These are phyloP conservation scores for Seira musarum DNA, from an alignment of 2,888 invertebrate genomes.

Conservation along the genomic window DNA sequence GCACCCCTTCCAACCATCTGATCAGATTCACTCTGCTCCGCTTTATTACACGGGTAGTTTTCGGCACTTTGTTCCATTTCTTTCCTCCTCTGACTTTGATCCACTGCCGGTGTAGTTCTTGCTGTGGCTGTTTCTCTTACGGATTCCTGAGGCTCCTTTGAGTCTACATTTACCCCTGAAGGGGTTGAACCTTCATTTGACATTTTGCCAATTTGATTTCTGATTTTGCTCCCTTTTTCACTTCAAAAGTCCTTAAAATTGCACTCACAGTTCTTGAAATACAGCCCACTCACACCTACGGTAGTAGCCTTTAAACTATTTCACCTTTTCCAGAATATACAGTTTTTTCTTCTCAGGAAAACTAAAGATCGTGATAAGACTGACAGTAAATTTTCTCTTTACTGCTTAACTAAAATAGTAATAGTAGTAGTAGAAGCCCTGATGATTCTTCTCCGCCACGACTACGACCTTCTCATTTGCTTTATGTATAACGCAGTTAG, in stretches of 20 bases:
- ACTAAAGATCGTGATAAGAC: too few relatives aligned
- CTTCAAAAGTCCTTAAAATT: too few relatives aligned
- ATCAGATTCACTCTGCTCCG: slow-evolving; percentile 32
- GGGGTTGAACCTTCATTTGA: slow-evolving; percentile 31
- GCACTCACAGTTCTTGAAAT: too few relatives aligned
- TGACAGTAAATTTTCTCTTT: too few relatives aligned
- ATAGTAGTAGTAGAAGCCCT: too few relatives aligned
- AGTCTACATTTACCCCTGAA: slow-evolving; percentile 25
- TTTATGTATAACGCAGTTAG: slow-evolving; percentile 39
- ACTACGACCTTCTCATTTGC: slow-evolving; percentile 48
- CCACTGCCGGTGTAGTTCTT: slow-evolving; percentile 32
- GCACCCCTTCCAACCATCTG: slow-evolving; percentile 41
- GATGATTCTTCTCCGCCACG: slow-evolving; percentile 19
- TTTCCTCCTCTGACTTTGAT: slow-evolving; percentile 44
- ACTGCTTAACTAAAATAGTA: too few relatives aligned
- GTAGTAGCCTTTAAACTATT: too few relatives aligned
- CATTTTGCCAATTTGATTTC: slow-evolving; percentile 26
- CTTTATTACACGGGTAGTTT: slow-evolving; percentile 48
- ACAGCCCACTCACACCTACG: too few relatives aligned
- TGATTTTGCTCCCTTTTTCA: too few relatives aligned
- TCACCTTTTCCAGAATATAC: too few relatives aligned
- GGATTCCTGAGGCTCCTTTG: slow-evolving; percentile 8
- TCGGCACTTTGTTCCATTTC: slow-evolving; percentile 54
- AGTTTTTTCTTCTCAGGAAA: too few relatives aligned
- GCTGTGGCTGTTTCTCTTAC: too few relatives aligned